Percentiles rank a stretch among this genome's conserved stretches.
These are phyloP conservation scores for Rhincodon typus DNA, from an alignment of 2,797 vertebrate genomes.

Conservation along the genomic window DNA sequence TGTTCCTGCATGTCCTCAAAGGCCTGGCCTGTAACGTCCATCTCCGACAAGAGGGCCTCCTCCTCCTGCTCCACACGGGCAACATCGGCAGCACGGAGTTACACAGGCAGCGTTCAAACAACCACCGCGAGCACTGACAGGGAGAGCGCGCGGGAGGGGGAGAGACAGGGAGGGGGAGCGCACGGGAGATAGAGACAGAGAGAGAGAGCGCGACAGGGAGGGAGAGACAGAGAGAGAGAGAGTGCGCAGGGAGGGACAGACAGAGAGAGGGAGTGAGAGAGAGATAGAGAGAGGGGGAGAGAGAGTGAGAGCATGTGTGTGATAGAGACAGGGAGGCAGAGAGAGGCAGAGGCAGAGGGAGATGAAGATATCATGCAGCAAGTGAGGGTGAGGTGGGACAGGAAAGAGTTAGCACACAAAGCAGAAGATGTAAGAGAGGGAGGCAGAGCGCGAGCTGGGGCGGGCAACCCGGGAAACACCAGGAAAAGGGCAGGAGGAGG, in stretches of 20 bases:
- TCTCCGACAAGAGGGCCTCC: conserved; percentile 75
- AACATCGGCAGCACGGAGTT: too few relatives aligned
- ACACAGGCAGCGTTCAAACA: too few relatives aligned
- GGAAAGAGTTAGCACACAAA: too few relatives aligned
- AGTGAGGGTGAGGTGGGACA: too few relatives aligned
- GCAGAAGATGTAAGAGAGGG: too few relatives aligned
- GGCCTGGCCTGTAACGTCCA: conserved; percentile 81
- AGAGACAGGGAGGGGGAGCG: neutral
- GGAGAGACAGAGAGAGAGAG: too few relatives aligned
- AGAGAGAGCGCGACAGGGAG: neutral
- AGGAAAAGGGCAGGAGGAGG: too few relatives aligned
- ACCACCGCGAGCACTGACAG: too few relatives aligned
- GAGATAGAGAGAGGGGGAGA: neutral
- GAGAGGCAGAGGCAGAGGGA: fast-evolving
- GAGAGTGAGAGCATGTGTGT: too few relatives aligned
- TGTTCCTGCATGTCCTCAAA: conserved; percentile 87
- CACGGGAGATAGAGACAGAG: neutral
- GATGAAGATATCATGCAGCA: neutral
- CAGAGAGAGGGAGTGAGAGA: too few relatives aligned
- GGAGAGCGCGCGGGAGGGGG: neutral
- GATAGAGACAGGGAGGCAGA: too few relatives aligned
- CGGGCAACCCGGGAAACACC: too few relatives aligned
- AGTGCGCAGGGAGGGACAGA: neutral
- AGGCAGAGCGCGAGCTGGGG: neutral
- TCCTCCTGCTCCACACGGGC: conserved; percentile 59